Evolutionary conservation across 23 tunicate species (phyloP), one percentile per base, ranked within the genome.

Genomic region (Styela plicata): DNA sequence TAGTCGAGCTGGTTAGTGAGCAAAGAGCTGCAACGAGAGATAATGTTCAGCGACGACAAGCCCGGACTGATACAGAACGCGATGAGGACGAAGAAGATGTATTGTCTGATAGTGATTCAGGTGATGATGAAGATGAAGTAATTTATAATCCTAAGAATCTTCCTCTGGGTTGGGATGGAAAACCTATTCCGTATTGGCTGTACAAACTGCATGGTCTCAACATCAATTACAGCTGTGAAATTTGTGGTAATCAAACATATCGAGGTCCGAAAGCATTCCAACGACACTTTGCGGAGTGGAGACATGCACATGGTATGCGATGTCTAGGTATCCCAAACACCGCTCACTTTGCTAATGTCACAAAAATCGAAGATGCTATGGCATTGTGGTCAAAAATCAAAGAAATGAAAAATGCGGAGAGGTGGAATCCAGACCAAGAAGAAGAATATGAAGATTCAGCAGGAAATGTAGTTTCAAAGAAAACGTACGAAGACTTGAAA

Each of bases 111-210:
- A 86, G 89, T 70, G 99, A 95, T 52, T 82, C 87, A 53, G 99
- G 94, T 32, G 98, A 94, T 52, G 99, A 95, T 34, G 99, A 95
- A 36, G 96, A 95, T 76, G 99, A 95, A 67, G 84, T 95, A 22
- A 95, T 95, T 63, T 95, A 95, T 84, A 95, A 95, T 52, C 99
- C 99, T 0, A 95, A 95, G 74, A 95, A 95, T 66, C 80, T 95
- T 3, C 99, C 99, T 37, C 89, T 95, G 0, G 99, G 99, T 22
- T 95, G 99, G 99, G 99, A 95, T 61, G 99, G 99, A n/a, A 95
- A 95, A 70, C 99, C 99, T 1, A 95, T 95, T 73, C 99, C 99
- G 2, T 95, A 95, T 69, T 95, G 99, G 99, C 69, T 95, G 82
- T 95, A 95, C 70, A 95, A 95, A 64, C 89, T 95, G 18, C 99